Evolutionary conservation across 2,113 vertebrate species (phyloP), one percentile per base, ranked within the genome.

Genomic region (Nyctereutes procyonoides): DNA sequence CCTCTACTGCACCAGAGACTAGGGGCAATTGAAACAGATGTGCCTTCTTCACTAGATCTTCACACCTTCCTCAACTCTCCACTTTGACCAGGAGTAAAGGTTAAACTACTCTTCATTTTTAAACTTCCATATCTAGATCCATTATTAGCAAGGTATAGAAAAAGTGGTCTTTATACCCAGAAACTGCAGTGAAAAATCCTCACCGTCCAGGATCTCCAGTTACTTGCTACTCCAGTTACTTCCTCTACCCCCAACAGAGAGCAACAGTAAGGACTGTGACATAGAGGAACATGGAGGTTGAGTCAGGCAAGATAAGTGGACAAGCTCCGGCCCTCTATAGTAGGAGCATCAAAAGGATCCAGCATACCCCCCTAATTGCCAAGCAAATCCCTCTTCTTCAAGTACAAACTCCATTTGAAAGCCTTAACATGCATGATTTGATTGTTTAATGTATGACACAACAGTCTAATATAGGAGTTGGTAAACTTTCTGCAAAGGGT

Each of bases 401-500:
- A 60, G 1, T 53, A 9, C 38, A 94, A 62, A 11, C 60, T 84
- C 63, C 63, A 80, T 7, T 32, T 95, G 48, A 97, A 90, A 96
- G 53, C 35, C 76, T 48, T 96, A 76, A 82, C 74, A 90, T 38
- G 69, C 65, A 60, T 63, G 35, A 82, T 28, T 89, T 16, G 30
- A 76, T 43, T 86, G 55, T 76, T 58, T 63, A 85, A 93, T 32
- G 56, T 55, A 3, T 51, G 63, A 84, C 38, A 63, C 4, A 94
- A 76, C 9, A 90, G 14, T 38, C 53, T 95, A 88, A 81, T 24
- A 95, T 0, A 89, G 58, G 56, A 76, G 38, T 20, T 77, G 53
- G 60, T 38, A 80, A 90, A 90, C 58, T 93, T 76, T 93, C 73
- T 65, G n/a, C 35, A 73, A 94, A 96, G 20, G 24, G 22, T 82